These are phyloP conservation scores for Caenorhabditis afra DNA, from an alignment of 2,888 invertebrate species.

Conservation along the genomic window DNA sequence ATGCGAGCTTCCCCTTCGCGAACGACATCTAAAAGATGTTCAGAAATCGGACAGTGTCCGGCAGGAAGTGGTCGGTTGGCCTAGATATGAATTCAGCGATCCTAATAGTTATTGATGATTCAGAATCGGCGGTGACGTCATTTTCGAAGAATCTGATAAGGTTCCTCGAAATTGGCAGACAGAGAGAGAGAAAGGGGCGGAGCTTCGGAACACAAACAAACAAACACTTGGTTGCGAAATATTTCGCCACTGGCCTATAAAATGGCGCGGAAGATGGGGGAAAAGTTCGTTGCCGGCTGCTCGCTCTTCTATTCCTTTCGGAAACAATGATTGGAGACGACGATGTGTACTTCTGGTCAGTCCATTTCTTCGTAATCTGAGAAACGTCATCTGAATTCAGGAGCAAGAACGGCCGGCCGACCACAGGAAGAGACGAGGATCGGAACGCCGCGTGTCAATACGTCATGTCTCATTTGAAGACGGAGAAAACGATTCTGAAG, in stretches of 20 bases:
- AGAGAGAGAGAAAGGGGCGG: neutral
- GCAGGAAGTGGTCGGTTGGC: too few relatives aligned
- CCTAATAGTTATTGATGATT: too few relatives aligned
- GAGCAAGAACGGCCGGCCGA: conserved; percentile 3
- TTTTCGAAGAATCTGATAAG: too few relatives aligned
- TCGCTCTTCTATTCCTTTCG: too few relatives aligned
- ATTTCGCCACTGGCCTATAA: neutral
- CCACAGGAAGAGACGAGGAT: neutral
- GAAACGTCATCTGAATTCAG: neutral
- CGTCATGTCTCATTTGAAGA: conserved; percentile 11
- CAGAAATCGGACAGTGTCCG: too few relatives aligned
- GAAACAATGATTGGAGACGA: neutral
- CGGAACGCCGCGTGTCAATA: conserved; percentile 7
- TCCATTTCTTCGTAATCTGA: neutral
- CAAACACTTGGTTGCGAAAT: neutral
- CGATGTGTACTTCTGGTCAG: neutral
- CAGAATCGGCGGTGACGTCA: too few relatives aligned
- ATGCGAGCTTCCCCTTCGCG: too few relatives aligned
- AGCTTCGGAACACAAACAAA: neutral
- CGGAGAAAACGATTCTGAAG: conserved; percentile 10
- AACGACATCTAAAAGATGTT: too few relatives aligned
- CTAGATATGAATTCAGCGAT: too few relatives aligned
- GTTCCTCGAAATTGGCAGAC: too few relatives aligned
- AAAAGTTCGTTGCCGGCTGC: neutral
- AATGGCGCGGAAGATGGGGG: neutral